Evolutionary conservation across 2,888 invertebrate genomes (phyloP).

Genomic region (Oxyscelio sp.): DNA sequence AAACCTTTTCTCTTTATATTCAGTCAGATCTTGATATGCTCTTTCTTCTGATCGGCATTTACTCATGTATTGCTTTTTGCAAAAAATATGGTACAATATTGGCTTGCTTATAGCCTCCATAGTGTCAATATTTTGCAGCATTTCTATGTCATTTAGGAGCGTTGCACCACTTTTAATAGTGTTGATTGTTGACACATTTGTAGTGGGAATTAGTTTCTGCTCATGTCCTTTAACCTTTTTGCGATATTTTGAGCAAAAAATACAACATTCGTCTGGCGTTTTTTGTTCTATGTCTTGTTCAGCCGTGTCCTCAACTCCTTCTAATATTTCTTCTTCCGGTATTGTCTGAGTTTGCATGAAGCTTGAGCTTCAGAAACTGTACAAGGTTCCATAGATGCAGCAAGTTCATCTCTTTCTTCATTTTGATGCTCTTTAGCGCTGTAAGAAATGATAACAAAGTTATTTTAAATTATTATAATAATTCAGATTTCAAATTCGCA

Average conservation of each 20-base stretch:
- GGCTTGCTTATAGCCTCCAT: background rate
- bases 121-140: background rate
- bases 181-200: background rate
- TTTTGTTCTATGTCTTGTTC: no score
- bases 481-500: no score
- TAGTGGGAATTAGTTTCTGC: background rate
- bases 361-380: no score
- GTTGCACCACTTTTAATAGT: background rate
- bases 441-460: no score
- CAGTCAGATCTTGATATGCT: background rate
- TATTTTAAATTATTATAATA: no score
- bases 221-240: background rate
- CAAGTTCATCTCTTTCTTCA: no score
- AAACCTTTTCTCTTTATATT: background rate
- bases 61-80: background rate
- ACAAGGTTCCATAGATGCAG: no score
- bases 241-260: conserved; percentile 1
- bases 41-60: background rate
- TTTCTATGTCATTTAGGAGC: background rate
- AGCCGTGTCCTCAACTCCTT: no score
- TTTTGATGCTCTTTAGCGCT: no score
- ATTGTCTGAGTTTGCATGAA: no score
- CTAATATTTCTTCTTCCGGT: no score
- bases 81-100: background rate
- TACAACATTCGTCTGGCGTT: conserved; percentile 1